Base-by-base conservation (phyloP, 53 echinoderm and acorn worm genomes). In the Zoroaster sp. region DNA sequence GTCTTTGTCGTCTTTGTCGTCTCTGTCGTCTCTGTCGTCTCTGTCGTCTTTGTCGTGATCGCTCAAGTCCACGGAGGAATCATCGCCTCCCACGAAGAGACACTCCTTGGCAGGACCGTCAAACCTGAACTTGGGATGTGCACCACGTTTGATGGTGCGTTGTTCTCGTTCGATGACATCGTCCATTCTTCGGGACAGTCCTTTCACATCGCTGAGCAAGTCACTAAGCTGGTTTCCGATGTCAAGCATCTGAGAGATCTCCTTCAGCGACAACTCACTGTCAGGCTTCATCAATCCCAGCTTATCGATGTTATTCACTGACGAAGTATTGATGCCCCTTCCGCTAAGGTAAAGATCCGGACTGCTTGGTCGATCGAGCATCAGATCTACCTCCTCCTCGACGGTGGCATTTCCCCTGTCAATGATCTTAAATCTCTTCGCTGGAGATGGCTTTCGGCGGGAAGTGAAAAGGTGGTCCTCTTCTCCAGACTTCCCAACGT, bases 51-150 rank as follows among this genome's bases (percentile, higher is more conserved):
- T n/a, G n/a, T n/a, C n/a, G n/a, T n/a, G n/a, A n/a, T n/a, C n/a
- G n/a, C n/a, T n/a, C n/a, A n/a, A n/a, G n/a, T n/a, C n/a, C 75
- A 75, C 47, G 75, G 75, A 75, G 46, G 36, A 15, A 18, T 75
- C 75, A 33, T 75, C 75, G 23, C 49, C 43, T 23, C 6, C 75
- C 35, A 23, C 73, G 40, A 40, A 32, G 21, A 42, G 73, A 73
- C 71, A 5, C 39, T 40, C 72, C 15, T 72, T n/a, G 72, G 72
- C 72, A n/a, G 74, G 74, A 46, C 74, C 46, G 23, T 74, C 28
- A n/a, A 30, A 74, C 25, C 30, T 28, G 9, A 32, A 32, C 14
- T 49, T 6, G 7, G 47, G 75, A 46, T 11, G 49, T 47, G 49
- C n/a, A 14, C 49, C 8, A 14, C 49, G 49, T 8, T 47, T 8